These are phyloP conservation scores for Automeris io DNA, from an alignment of 2,888 invertebrate genomes.

Conservation along the genomic window DNA sequence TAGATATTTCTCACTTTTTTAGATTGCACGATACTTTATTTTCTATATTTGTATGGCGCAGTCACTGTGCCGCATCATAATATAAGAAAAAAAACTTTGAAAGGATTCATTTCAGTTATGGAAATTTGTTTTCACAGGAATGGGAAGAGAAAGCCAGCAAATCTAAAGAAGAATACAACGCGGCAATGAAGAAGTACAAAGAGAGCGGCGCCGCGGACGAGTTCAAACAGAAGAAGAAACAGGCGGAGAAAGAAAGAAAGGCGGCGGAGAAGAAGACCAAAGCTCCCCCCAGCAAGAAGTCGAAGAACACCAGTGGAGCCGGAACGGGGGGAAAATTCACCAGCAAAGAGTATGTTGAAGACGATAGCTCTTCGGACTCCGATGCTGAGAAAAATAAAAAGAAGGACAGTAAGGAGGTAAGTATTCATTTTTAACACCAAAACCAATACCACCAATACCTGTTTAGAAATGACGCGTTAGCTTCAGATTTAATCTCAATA, in stretches of 20 bases:
- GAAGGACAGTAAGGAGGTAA: constrained; percentile 62
- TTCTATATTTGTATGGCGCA: too few species aligned
- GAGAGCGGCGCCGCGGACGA: constrained; percentile 79
- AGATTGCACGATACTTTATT: too few species aligned
- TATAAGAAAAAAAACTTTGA: too few species aligned
- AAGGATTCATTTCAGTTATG: too few species aligned
- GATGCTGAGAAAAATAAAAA: constrained; percentile 65
- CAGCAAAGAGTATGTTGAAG: constrained; percentile 95
- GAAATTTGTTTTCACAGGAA: constrained; percentile 82
- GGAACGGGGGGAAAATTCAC: constrained; percentile 81
- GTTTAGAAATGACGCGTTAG: too few species aligned
- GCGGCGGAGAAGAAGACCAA: constrained; percentile 56
- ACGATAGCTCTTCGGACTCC: constrained; percentile 80
- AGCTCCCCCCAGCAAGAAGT: constrained; percentile 47
- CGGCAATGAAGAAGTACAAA: constrained; percentile 93
- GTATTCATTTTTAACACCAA: too few species aligned
- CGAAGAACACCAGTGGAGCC: constrained; percentile 49
- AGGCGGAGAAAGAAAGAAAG: constrained; percentile 54
- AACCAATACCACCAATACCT: too few species aligned
- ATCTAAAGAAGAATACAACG: constrained; percentile 90
- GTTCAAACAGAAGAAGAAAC: constrained; percentile 67
- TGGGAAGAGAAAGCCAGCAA: constrained; percentile 93
- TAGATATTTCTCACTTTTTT: too few species aligned
- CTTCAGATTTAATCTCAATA: too few species aligned
- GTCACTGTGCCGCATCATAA: too few species aligned